Evolutionary conservation across 2,113 vertebrate genomes (phyloP).

Genomic region (Esox niger): DNA sequence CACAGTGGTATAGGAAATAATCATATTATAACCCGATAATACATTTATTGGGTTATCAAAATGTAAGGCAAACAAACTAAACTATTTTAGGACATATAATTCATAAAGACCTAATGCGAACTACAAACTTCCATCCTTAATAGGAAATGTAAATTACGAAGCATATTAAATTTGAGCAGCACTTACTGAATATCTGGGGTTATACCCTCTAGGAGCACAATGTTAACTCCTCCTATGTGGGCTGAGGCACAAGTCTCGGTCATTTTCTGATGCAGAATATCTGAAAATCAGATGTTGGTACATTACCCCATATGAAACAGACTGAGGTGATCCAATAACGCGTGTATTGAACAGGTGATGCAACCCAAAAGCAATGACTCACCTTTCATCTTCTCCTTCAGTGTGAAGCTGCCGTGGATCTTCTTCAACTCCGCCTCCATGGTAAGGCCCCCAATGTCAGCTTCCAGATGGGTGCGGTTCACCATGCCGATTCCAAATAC

Average conservation of each 20-base stretch:
- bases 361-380: not conserved
- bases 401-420: constrained; percentile 95
- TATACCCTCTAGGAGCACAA: constrained; percentile 94
- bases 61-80: not conserved
- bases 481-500: constrained; percentile 98
- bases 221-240: constrained; percentile 96
- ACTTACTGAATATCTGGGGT: constrained; percentile 98
- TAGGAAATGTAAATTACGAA: not conserved
- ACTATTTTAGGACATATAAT: not conserved
- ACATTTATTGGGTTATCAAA: not conserved
- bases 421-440: constrained; percentile 98
- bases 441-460: constrained; percentile 94
- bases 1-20: too few relatives aligned
- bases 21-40: too few relatives aligned
- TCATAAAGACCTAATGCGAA: not conserved
- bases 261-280: constrained; percentile 98
- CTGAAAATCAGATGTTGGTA: constrained; percentile 58
- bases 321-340: not conserved
- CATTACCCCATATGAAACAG: too few relatives aligned
- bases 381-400: constrained; percentile 99
- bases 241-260: constrained; percentile 96
- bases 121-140: not conserved
- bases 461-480: constrained; percentile 94
- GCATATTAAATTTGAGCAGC: not conserved
- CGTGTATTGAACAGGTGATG: not conserved